A percentile compares a stretch with the other conserved stretches of the same genome.
phyloP scores from a whole-genome alignment of 2,797 vertebrate species.

The Phoeniculus purpureus region DNA sequence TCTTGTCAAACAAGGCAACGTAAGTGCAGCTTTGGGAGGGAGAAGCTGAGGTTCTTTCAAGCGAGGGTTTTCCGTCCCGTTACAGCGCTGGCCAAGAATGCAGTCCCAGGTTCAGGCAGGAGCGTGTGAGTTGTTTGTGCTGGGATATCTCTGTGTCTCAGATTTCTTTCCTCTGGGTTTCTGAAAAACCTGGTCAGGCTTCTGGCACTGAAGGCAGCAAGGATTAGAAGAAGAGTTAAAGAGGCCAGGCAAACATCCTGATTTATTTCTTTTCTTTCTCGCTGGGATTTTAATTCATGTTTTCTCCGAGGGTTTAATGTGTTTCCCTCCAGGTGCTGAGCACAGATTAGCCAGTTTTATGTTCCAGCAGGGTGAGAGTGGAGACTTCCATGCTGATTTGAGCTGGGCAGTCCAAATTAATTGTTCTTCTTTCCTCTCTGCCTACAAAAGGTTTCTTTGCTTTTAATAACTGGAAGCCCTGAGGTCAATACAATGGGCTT shows the following conservation, averaged over 20 bases:
- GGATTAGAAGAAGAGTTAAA: not conserved
- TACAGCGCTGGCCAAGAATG: not conserved
- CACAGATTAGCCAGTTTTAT: slow-evolving; percentile 49
- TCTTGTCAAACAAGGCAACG: slow-evolving; percentile 86
- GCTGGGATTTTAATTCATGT: slow-evolving; percentile 44
- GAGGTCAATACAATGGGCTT: slow-evolving; percentile 8
- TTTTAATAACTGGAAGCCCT: slow-evolving; percentile 50
- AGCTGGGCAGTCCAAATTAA: slow-evolving; percentile 42
- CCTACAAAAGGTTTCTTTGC: slow-evolving; percentile 32
- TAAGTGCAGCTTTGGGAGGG: slow-evolving; percentile 73
- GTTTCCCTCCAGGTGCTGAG: slow-evolving; percentile 48
- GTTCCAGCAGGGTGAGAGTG: slow-evolving; percentile 20
- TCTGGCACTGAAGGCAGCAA: not conserved
- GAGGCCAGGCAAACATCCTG: not conserved
- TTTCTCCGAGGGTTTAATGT: slow-evolving; percentile 41
- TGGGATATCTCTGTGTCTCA: not conserved
- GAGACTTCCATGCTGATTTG: not conserved
- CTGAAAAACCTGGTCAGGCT: not conserved
- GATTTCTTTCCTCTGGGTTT: not conserved
- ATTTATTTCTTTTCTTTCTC: not conserved
- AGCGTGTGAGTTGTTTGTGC: not conserved
- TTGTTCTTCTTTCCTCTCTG: slow-evolving; percentile 39
- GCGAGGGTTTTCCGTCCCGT: not conserved
- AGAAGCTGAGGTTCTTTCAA: not conserved
- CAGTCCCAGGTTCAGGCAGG: not conserved